phyloP scores from a whole-genome alignment of 2,888 invertebrate species.

The Pyrrhosoma nymphula region DNA sequence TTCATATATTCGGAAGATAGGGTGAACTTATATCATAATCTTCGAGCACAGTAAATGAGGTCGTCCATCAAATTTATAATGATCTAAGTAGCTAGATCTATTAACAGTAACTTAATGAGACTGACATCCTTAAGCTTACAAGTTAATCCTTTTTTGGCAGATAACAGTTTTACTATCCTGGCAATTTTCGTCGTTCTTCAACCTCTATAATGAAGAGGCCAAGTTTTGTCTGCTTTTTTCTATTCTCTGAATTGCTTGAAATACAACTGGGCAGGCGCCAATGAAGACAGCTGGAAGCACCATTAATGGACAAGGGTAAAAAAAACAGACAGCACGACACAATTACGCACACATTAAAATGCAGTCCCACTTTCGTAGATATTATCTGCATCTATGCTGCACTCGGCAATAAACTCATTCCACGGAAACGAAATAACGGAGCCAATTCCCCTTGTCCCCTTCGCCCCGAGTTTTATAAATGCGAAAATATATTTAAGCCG shows the following conservation, averaged over 20 bases:
- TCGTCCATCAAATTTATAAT: neutral
- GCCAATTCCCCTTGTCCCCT: conserved; percentile 42
- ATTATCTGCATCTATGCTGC: conserved; percentile 52
- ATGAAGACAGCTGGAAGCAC: conserved; percentile 42
- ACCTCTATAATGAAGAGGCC: neutral
- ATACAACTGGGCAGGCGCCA: conserved; percentile 3
- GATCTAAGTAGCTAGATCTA: neutral
- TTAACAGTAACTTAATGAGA: neutral
- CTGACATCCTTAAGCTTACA: neutral
- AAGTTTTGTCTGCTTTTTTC: neutral
- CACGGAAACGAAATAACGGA: conserved; percentile 48
- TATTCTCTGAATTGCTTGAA: neutral
- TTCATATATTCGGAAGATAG: neutral
- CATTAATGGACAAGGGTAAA: neutral
- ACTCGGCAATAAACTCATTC: conserved; percentile 51
- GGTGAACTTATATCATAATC: neutral
- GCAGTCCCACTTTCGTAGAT: conserved; percentile 47
- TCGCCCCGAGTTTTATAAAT: conserved; percentile 26
- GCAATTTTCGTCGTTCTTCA: neutral
- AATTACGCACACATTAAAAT: conserved; percentile 44
- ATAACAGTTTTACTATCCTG: neutral
- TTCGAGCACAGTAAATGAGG: no score
- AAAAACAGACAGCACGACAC: conserved; percentile 13
- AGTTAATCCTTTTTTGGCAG: neutral
- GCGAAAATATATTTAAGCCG: conserved; percentile 39